Evolutionary conservation across 2,113 vertebrate genomes (phyloP), one percentile per base, ranked within the genome.

Genomic region (Zapornia atra): DNA sequence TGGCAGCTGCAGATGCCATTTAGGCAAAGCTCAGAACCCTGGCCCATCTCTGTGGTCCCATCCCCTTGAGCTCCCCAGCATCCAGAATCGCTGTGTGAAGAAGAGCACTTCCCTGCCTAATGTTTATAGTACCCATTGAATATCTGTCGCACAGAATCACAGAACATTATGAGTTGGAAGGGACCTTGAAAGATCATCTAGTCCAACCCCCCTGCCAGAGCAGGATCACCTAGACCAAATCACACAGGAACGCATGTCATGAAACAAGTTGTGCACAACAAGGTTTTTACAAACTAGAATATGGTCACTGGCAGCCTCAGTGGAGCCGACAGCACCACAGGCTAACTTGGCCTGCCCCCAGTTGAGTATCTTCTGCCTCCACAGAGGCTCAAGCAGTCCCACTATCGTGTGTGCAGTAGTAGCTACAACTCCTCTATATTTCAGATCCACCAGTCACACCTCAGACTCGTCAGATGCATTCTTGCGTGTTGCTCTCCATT

Each of bases 381-480:
- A 38, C 44, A 66, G 28, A 79, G 29, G 14, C 31, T 85, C 38
- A 6, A 85, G 73, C 36, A 77, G 40, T 73, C 51, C 40, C 46
- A 4, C 63, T 78, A 0, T 44, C 5, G 0, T 10, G 10, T 70
- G n/a, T 3, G 5, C 0, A 36, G 33, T 33, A 79, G 61, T 53
- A 69, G 61, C 81, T 64, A 34, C 63, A 29, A 33, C 15, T 72
- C 7, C 40, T 80, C 78, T 82, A 12, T 64, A 5, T 70, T 50
- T 86, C 40, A 38, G 22, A n/a, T 66, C 34, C 28, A 71, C 34
- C 54, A 81, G 54, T 59, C 59, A 90, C 53, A 65, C 36, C 40
- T 48, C 33, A 91, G 72, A 24, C 5, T 3, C 10, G 15, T 85
- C 33, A 61, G 60, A 46, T 85, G 25, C 68, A 42, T 56, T 75